Conservation (phyloP, 2,797 vertebrate species). For the Phalanger gymnotis region DNA sequence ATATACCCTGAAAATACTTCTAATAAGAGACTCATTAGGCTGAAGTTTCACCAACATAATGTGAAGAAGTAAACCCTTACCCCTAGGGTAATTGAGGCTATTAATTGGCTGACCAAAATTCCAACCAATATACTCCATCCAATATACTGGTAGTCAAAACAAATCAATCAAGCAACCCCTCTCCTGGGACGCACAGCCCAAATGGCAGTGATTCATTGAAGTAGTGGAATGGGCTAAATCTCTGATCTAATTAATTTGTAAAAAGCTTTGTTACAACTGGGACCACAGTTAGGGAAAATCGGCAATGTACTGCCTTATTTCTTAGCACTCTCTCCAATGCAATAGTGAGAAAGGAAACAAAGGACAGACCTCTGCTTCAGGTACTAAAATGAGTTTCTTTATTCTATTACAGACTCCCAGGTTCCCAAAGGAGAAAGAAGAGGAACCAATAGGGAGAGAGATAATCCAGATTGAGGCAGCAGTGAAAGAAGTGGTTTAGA, state of each 20-base stretch:
- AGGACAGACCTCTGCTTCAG: conserved; percentile 15
- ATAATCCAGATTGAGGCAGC: neutral
- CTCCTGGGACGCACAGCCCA: neutral
- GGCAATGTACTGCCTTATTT: conserved; percentile 28
- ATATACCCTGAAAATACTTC: neutral
- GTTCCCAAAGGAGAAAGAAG: neutral
- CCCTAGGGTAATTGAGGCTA: neutral
- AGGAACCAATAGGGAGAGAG: neutral
- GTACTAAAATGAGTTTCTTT: conserved; percentile 18
- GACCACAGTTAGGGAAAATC: neutral
- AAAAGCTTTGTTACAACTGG: conserved; percentile 36
- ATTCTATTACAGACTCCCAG: neutral
- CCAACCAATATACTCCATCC: neutral
- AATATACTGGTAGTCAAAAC: neutral
- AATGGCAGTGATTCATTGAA: conserved; percentile 10
- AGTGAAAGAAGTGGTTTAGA: neutral
- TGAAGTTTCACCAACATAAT: neutral
- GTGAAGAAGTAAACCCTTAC: neutral
- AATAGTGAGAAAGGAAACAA: conserved; percentile 8
- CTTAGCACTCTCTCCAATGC: conserved; percentile 20
- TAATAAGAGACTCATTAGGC: neutral
- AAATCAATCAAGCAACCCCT: conserved; percentile 28
- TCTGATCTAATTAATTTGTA: conserved; percentile 22
- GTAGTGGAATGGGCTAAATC: neutral
- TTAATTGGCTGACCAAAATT: conserved; percentile 35